Conservation (phyloP, 2,888 invertebrate species). For the Ophion slaviceki region DNA sequence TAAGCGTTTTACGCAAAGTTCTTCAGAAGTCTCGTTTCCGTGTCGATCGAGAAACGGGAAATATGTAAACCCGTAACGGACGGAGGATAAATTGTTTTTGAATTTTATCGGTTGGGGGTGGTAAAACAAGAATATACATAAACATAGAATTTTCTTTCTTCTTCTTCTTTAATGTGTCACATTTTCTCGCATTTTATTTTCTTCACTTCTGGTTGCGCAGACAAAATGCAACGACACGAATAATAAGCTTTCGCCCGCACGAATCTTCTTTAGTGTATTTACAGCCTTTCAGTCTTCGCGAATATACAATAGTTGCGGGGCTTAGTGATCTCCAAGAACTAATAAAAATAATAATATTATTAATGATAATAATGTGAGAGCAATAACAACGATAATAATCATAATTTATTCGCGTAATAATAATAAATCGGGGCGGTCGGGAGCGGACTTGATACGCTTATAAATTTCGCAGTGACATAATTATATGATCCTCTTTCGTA, state of each 20-base stretch:
- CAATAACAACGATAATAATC: conserved; percentile 75
- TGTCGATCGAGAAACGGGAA: too few species aligned
- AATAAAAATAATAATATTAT: conserved; percentile 69
- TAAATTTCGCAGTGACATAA: conserved; percentile 58
- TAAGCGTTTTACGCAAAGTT: too few species aligned
- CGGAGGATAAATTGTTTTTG: neutral
- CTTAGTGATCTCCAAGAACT: conserved; percentile 72
- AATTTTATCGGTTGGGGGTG: neutral
- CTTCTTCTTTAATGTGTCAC: conserved; percentile 54
- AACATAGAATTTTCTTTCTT: conserved; percentile 19
- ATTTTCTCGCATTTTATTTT: conserved; percentile 59
- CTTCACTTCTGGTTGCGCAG: conserved; percentile 46
- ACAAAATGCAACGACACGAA: conserved; percentile 48
- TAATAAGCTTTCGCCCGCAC: conserved; percentile 64
- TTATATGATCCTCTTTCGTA: conserved; percentile 68
- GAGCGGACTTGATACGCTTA: conserved; percentile 24
- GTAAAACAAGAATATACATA: conserved; percentile 3
- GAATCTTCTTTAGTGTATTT: conserved; percentile 72
- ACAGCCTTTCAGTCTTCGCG: conserved; percentile 83
- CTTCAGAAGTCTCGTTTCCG: too few species aligned
- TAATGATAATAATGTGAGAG: conserved; percentile 70
- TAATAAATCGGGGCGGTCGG: conserved; percentile 62
- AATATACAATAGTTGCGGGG: conserved; percentile 81
- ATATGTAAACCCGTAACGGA: too few species aligned
- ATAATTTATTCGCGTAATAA: conserved; percentile 73